Conservation (phyloP, 2,797 vertebrate genomes). For the Denticeps clupeoides region DNA sequence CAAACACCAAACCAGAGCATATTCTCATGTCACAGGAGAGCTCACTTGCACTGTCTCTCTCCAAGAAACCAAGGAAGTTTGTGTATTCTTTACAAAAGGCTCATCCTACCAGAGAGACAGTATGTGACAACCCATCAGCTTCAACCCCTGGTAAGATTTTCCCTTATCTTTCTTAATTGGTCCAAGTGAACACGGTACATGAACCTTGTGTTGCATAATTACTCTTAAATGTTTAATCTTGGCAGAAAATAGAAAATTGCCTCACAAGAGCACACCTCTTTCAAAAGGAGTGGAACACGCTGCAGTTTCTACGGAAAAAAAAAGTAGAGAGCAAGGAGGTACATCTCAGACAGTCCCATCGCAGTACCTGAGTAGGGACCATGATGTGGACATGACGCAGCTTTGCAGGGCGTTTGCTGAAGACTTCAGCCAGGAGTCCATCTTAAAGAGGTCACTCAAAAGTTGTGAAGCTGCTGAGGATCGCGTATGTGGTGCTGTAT, state of each 20-base stretch:
- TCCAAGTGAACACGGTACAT: too few species aligned
- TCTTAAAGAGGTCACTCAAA: not conserved
- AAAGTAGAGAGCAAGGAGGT: not conserved
- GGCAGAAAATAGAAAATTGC: too few species aligned
- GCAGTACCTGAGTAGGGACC: conserved; percentile 20
- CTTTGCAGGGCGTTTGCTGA: conserved; percentile 55
- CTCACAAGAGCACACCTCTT: too few species aligned
- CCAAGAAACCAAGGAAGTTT: conserved; percentile 70
- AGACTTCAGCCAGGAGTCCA: conserved; percentile 51
- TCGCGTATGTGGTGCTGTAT: not conserved
- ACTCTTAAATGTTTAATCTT: too few species aligned
- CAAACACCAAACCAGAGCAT: not conserved
- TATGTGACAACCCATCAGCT: not conserved
- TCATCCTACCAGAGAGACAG: not conserved
- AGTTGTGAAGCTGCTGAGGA: not conserved
- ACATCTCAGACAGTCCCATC: conserved; percentile 6
- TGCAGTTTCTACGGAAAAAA: not conserved
- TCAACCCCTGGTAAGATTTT: conserved; percentile 10
- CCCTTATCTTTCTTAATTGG: too few species aligned
- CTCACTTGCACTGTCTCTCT: conserved; percentile 37
- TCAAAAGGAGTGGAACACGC: too few species aligned
- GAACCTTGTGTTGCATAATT: too few species aligned
- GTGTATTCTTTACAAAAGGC: conserved; percentile 52
- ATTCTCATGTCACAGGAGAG: conserved; percentile 13
- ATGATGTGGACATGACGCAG: conserved; percentile 53